Evolutionary conservation across 1,140 invertebrate species (phyloP).

Genomic region (Pectinophora gossypiella): DNA sequence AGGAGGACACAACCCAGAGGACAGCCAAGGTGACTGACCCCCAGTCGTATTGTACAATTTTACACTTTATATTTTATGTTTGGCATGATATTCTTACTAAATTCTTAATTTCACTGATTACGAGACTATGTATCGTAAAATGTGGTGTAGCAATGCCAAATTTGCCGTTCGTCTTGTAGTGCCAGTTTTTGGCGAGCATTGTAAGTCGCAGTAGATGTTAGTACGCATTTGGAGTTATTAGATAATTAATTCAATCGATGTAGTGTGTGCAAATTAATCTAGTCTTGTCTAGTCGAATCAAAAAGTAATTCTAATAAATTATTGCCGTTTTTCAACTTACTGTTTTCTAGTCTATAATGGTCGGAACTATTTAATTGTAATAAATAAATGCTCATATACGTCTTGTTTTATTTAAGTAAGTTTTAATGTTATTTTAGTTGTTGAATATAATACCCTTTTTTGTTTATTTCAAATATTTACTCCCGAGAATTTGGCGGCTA

Average conservation of each 20-base stretch:
- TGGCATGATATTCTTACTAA: constrained; percentile 71
- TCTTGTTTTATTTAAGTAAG: constrained; percentile 63
- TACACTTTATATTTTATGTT: constrained; percentile 68
- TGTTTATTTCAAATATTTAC: constrained; percentile 13
- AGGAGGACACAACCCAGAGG: constrained; percentile 29
- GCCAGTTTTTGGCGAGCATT: constrained; percentile 50
- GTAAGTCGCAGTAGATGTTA: constrained; percentile 28
- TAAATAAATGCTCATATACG: constrained; percentile 44
- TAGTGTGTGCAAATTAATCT: constrained; percentile 47
- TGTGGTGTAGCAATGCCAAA: constrained; percentile 41
- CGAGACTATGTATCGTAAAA: constrained; percentile 53
- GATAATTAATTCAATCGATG: constrained; percentile 26
- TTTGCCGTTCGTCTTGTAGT: constrained; percentile 69
- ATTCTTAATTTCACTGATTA: constrained; percentile 65
- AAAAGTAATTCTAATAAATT: background rate
- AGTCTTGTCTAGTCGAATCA: constrained; percentile 61
- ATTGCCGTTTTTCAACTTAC: constrained; percentile 3
- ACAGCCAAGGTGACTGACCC: constrained; percentile 68
- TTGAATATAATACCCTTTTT: constrained; percentile 21
- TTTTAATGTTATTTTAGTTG: constrained; percentile 15
- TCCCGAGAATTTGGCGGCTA: constrained; percentile 45
- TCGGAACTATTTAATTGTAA: constrained; percentile 42
- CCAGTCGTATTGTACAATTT: constrained; percentile 71
- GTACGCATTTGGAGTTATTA: constrained; percentile 49
- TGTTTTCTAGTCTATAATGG: constrained; percentile 29